Conservation (phyloP, 1,140 invertebrate genomes). For the Ridgeia piscesae region DNA sequence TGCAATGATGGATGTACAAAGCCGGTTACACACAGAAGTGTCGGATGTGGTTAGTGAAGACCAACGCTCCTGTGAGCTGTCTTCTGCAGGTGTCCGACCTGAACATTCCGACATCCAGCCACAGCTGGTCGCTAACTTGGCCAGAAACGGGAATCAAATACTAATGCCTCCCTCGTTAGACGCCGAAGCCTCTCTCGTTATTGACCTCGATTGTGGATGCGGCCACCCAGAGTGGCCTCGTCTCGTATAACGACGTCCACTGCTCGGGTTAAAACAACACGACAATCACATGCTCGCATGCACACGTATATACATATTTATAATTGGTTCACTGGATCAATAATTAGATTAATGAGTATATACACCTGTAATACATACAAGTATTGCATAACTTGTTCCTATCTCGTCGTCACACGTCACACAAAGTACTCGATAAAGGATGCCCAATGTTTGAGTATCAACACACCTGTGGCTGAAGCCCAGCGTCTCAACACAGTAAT, state of each 20-base stretch:
- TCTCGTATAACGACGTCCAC: not conserved
- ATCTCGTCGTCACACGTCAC: not conserved
- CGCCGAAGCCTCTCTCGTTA: not conserved
- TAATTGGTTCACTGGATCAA: not conserved
- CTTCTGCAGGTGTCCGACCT: not conserved
- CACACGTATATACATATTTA: not conserved
- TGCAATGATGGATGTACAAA: not conserved
- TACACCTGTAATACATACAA: slow-evolving; percentile 6
- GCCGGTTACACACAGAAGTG: not conserved
- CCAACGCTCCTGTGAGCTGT: not conserved
- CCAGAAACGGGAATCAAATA: not conserved
- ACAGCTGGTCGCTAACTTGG: not conserved
- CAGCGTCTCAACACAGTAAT: not conserved
- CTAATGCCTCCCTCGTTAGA: not conserved
- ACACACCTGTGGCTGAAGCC: not conserved
- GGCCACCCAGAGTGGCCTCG: not conserved
- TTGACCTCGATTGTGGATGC: not conserved
- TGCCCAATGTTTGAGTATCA: slow-evolving; percentile 1
- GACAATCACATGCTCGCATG: not conserved
- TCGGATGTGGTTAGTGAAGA: not conserved
- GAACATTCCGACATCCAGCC: not conserved
- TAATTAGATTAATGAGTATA: slow-evolving; percentile 2
- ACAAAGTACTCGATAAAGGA: not conserved
- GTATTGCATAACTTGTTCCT: not conserved
- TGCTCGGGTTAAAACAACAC: not conserved